Conservation (phyloP, 2,113 vertebrate genomes). For the Dinomys branickii region DNA sequence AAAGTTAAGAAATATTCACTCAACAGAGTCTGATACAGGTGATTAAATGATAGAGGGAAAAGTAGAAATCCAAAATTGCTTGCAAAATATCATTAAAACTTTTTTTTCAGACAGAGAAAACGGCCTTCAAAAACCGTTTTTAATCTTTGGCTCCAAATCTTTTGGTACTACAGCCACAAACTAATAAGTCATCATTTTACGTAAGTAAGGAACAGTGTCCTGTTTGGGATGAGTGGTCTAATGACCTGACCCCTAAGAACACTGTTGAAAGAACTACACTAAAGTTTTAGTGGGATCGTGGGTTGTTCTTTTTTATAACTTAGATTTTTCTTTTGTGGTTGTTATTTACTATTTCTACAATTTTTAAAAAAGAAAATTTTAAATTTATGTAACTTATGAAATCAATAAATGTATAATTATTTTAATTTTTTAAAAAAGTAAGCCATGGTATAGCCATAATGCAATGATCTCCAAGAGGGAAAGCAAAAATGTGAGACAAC, state of each 20-base stretch:
- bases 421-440: neutral
- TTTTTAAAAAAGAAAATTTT: neutral
- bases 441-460: neutral
- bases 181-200: neutral
- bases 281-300: neutral
- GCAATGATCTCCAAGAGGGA: neutral
- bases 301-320: neutral
- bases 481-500: neutral
- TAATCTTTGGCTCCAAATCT: neutral
- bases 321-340: neutral
- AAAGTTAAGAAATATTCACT: slow-evolving; percentile 1
- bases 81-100: neutral
- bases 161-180: neutral
- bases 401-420: neutral
- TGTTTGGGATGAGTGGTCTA: neutral
- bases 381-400: neutral
- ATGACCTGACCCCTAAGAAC: neutral
- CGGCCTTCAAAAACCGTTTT: neutral
- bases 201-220: neutral
- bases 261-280: neutral
- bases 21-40: neutral
- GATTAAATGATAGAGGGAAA: neutral
- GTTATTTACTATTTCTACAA: slow-evolving; percentile 10
- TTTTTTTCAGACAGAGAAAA: neutral
- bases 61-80: neutral